A percentile compares a stretch with the other conserved stretches of the same genome.
Evolutionary conservation across 2,888 invertebrate genomes (phyloP).

Genomic region (Spodoptera picta): DNA sequence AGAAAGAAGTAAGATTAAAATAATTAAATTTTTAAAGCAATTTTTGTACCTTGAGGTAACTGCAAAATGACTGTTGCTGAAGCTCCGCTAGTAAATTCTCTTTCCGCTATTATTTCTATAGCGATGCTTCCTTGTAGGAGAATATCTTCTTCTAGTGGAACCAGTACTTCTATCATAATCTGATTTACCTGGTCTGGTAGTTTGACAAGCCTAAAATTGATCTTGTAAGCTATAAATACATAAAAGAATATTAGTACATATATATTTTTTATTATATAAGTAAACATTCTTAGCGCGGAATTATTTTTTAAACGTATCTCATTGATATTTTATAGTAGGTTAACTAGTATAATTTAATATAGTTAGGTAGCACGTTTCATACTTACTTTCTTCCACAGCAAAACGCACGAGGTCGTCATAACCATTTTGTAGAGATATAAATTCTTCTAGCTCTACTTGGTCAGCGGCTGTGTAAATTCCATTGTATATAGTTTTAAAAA

Average conservation of each 20-base stretch:
- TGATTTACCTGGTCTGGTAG: slow-evolving; percentile 57
- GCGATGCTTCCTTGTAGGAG: slow-evolving; percentile 65
- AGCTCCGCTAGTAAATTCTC: slow-evolving; percentile 75
- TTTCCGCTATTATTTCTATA: slow-evolving; percentile 71
- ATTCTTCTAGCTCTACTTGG: slow-evolving; percentile 62
- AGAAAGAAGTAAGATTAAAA: too few relatives aligned
- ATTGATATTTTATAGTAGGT: too few relatives aligned
- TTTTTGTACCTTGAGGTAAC: slow-evolving; percentile 73
- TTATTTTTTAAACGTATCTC: background rate
- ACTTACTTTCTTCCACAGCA: slow-evolving; percentile 73
- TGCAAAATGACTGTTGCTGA: slow-evolving; percentile 74
- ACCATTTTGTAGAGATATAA: slow-evolving; percentile 73
- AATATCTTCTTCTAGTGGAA: slow-evolving; percentile 60
- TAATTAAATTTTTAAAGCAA: too few relatives aligned
- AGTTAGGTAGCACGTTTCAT: too few relatives aligned
- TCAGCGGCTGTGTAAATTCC: slow-evolving; percentile 75
- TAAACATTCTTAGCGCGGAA: too few relatives aligned
- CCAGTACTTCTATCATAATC: slow-evolving; percentile 61
- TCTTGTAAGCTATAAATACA: slow-evolving; percentile 64
- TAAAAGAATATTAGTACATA: background rate
- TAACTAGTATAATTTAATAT: too few relatives aligned
- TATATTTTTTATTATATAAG: too few relatives aligned
- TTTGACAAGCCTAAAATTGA: slow-evolving; percentile 61
- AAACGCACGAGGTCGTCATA: slow-evolving; percentile 74
- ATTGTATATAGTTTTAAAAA: slow-evolving; percentile 79